A percentile compares a stretch with the other conserved stretches of the same genome.
Evolutionary conservation across 2,113 vertebrate species (phyloP).

Genomic region (Labeo catla): DNA sequence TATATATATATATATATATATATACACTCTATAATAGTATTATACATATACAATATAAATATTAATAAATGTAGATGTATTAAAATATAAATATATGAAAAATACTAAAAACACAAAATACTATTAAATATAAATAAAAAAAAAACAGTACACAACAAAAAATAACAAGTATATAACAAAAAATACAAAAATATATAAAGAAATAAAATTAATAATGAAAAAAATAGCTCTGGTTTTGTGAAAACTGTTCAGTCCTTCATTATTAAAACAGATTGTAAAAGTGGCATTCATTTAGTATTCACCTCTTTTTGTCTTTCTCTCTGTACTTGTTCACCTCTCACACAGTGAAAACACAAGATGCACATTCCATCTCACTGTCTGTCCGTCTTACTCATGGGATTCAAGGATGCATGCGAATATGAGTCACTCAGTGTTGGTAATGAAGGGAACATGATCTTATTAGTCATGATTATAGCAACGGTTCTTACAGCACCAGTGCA

Average conservation of each 20-base stretch:
- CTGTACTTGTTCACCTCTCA: neutral
- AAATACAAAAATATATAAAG: too few species aligned
- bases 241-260: neutral
- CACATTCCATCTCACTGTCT: neutral
- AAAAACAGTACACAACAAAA: too few species aligned
- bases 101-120: too few species aligned
- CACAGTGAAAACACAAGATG: neutral
- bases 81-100: too few species aligned
- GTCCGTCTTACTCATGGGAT: neutral
- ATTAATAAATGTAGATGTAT: too few species aligned
- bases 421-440: constrained; percentile 15
- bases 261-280: neutral
- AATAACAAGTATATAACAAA: too few species aligned
- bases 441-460: constrained; percentile 19
- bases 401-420: neutral
- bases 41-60: too few species aligned
- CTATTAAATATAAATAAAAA: too few species aligned
- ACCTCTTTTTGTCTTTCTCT: neutral
- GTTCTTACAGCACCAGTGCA: constrained; percentile 20
- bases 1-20: too few species aligned
- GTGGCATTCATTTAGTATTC: neutral
- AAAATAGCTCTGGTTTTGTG: neutral
- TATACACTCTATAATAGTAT: too few species aligned
- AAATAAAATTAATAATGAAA: too few species aligned
- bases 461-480: constrained; percentile 50